Evolutionary conservation across 1,140 invertebrate genomes (phyloP), one percentile per base, ranked within the genome.

Genomic region (Popillia japonica): DNA sequence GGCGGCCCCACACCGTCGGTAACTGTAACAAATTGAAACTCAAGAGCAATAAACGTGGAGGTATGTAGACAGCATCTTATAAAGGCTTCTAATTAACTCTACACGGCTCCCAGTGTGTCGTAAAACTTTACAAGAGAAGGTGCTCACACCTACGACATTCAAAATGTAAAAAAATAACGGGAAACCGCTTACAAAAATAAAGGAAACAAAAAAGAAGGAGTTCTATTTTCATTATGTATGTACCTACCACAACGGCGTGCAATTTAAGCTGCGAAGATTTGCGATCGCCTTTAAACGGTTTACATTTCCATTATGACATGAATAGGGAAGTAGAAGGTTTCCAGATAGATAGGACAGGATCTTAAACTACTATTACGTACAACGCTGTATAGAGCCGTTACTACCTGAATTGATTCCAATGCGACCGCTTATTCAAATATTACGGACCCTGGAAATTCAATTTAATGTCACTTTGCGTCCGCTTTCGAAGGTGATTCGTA

Each of bases 11-110:
- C 14, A 14, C 11, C 48, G 48, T 34, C 48, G 48, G 48, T 55
- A 55, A 17, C 2, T 55, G 48, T 55, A 55, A 55, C 48, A 17
- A 55, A 55, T 55, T 55, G 48, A 55, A 55, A 55, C 48, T 55
- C 14, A 55, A 17, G 48, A n/a, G 48, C 48, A 55, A 55, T 55
- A 55, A 55, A 55, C 48, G 48, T 55, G 4, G 48, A 55, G 14
- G 48, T 55, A 17, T 17, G 48, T 55, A 55, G 48, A 55, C 48
- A 55, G 48, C n/a, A 17, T 55, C 48, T 17, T 55, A 20, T 55
- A 55, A 55, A 17, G 48, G 48, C 11, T n/a, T 55, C 48, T 55
- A 55, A 55, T 55, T 55, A 55, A 55, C 48, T 55, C 48, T 20
- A 55, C 48, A 55, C 48, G 48, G 48, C 48, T 55, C 48, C 48